These are phyloP conservation scores for Tethea ocularis DNA, from an alignment of 2,888 invertebrate genomes.

Conservation along the genomic window DNA sequence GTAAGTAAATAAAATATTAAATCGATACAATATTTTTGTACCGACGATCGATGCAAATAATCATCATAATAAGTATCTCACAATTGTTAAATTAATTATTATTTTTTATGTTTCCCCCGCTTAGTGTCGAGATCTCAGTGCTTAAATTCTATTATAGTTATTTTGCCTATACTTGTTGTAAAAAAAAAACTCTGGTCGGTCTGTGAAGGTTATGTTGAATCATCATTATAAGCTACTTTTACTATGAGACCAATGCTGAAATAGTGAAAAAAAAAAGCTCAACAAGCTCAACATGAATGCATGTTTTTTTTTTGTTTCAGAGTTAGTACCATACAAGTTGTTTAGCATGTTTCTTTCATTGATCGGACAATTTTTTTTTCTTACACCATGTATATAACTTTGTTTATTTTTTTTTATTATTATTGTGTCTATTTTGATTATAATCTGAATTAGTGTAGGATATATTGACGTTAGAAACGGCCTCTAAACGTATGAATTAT, in stretches of 20 bases:
- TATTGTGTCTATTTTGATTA: background rate
- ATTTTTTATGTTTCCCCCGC: background rate
- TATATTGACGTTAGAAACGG: background rate
- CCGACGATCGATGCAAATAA: background rate
- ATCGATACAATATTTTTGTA: background rate
- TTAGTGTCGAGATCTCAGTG: slow-evolving; percentile 1
- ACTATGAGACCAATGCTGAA: too few relatives aligned
- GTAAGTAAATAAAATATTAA: too few relatives aligned
- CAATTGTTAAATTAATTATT: background rate
- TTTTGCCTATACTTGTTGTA: background rate
- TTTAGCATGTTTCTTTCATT: too few relatives aligned
- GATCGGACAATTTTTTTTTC: too few relatives aligned
- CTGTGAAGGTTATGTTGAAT: too few relatives aligned
- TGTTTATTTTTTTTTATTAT: background rate
- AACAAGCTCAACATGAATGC: too few relatives aligned
- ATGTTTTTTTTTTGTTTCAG: too few relatives aligned
- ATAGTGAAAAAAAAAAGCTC: too few relatives aligned
- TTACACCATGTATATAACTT: too few relatives aligned
- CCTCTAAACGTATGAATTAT: background rate
- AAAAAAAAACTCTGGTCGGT: too few relatives aligned
- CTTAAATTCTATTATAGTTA: background rate
- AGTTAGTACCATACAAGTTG: too few relatives aligned
- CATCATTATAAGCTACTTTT: too few relatives aligned
- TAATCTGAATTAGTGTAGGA: background rate
- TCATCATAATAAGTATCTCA: background rate